These are phyloP conservation scores for Eupleurogrammus muticus DNA, from an alignment of 2,797 vertebrate species.

Conservation along the genomic window DNA sequence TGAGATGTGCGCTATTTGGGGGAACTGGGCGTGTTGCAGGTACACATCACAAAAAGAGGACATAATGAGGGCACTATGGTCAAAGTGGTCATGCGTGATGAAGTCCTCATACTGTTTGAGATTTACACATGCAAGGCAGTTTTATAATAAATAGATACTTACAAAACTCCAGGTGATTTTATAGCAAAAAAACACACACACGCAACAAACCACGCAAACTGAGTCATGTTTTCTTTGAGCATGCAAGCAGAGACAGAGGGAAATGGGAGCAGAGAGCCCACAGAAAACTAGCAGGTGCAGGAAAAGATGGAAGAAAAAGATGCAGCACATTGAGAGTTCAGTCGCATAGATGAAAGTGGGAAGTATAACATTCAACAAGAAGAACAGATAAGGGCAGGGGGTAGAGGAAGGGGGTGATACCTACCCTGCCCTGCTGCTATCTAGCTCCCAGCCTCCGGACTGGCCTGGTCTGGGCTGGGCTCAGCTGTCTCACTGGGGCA, in stretches of 20 bases:
- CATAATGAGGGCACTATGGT: constrained; percentile 42
- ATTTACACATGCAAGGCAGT: not conserved
- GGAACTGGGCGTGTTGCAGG: constrained; percentile 38
- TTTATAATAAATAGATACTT: constrained; percentile 40
- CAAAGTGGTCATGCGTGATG: constrained; percentile 25
- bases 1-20: constrained; percentile 56
- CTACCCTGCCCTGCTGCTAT: constrained; percentile 98
- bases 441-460: constrained; percentile 99
- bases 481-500: constrained; percentile 95
- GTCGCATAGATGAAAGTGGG: constrained; percentile 38
- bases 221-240: constrained; percentile 13
- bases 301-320: constrained; percentile 11
- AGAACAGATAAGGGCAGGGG: constrained; percentile 61
- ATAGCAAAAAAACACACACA: constrained; percentile 21
- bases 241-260: not conserved
- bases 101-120: constrained; percentile 10
- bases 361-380: constrained; percentile 65
- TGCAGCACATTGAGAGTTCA: constrained; percentile 38
- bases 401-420: constrained; percentile 88
- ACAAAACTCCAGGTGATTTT: constrained; percentile 49
- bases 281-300: not conserved
- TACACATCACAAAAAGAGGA: constrained; percentile 38
- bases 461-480: constrained; percentile 94
- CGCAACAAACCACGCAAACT: constrained; percentile 11
- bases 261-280: constrained; percentile 26